Evolutionary conservation across 64 coral and sea anemone genomes (phyloP), one percentile per base, ranked within the genome.

Genomic region (Porites australiensis): DNA sequence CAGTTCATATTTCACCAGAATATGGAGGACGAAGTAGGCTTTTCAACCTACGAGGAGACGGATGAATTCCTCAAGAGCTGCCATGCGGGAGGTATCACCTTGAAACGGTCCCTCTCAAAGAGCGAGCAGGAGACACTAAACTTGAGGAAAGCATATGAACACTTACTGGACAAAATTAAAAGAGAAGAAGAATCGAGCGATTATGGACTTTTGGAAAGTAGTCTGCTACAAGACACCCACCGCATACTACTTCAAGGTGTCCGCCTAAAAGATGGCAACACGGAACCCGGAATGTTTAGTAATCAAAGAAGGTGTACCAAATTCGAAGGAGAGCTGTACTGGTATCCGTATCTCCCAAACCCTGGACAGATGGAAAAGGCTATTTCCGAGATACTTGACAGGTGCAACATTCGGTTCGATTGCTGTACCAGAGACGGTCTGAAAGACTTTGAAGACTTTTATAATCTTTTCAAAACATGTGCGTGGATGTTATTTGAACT

Each of bases 41-140:
- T 86, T 54, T 53, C 58, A 0, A 81, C 87, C 15, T 16, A 68
- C 15, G 90, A 96, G 49, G 69, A 61, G 44, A 92, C 86, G 0
- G 70, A 92, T 64, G 55, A 44, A 13, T 92, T 87, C 46, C 52
- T 95, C 49, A 78, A 11, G 3, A 3, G 3, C 57, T 54, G 60
- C 44, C 45, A 88, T n/a, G 49, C 12, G 19, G 63, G 53, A 60
- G 14, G 19, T 47, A 67, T 20, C 65, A 49, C n/a, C 58, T 18
- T 16, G 5, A 7, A 77, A 61, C 54, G 77, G 2, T 27, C 0
- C 58, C 13, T 94, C 21, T 88, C 91, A 0, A 75, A 88, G 16
- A 59, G 84, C 44, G 88, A 98, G 52, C 82, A 77, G 88, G 91
- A 94, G 87, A 98, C 95, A 3, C 2, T 94, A 4, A 98, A 98